phyloP scores from a whole-genome alignment of 2,113 vertebrate species.

The Cygnus atratus region DNA sequence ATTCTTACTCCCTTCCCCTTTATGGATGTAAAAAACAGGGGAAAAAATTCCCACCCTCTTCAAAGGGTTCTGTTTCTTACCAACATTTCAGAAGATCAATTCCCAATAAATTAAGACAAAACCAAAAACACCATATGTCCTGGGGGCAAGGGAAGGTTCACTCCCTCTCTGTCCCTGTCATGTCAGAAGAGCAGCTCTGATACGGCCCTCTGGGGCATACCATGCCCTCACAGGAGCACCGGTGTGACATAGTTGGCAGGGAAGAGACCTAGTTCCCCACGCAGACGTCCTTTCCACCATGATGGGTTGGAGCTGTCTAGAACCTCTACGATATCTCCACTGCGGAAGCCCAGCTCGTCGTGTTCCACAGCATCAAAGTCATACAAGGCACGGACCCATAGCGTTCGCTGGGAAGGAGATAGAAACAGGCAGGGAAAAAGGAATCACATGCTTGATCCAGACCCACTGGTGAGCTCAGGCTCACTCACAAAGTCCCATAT shows the following conservation, averaged over 20 bases:
- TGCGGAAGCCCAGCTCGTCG: conserved; percentile 88
- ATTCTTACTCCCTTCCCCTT: background rate
- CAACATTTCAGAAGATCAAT: background rate
- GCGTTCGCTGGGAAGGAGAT: conserved; percentile 53
- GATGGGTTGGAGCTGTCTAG: conserved; percentile 85
- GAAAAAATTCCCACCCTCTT: background rate
- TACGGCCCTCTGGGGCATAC: background rate
- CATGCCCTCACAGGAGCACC: conserved; percentile 65
- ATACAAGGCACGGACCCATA: conserved; percentile 87
- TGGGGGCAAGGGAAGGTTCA: background rate
- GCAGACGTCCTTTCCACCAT: conserved; percentile 92
- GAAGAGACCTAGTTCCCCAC: conserved; percentile 86
- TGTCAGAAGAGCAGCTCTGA: background rate
- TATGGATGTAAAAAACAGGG: background rate
- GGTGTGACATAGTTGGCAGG: conserved; percentile 89
- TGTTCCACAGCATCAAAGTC: conserved; percentile 87
- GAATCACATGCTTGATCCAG: background rate
- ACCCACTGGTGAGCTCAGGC: background rate
- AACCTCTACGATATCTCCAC: conserved; percentile 89
- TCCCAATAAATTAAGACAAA: conserved; percentile 72
- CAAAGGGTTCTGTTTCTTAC: conserved; percentile 10
- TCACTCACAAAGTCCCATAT: background rate
- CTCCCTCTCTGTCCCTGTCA: background rate
- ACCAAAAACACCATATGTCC: background rate
- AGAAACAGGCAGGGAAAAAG: background rate